These are phyloP conservation scores for Drosophila stalkeri DNA, from an alignment of 2,888 invertebrate genomes.

Conservation along the genomic window DNA sequence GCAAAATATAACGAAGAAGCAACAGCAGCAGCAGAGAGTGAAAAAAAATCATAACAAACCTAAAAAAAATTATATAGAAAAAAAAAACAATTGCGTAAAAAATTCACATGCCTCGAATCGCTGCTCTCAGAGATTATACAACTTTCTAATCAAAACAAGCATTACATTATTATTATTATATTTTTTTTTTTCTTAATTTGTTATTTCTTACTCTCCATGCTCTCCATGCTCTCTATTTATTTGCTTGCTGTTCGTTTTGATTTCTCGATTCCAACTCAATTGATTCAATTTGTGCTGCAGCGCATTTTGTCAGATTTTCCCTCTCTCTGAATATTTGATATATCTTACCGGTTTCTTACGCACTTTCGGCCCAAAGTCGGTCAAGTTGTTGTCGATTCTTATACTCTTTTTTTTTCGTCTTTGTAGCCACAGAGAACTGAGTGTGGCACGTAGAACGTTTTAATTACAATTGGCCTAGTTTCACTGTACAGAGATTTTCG, in stretches of 20 bases:
- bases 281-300: conserved; percentile 48
- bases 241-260: conserved; percentile 20
- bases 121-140: conserved; percentile 68
- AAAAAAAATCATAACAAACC: conserved; percentile 38
- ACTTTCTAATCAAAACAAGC: conserved; percentile 77
- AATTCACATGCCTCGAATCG: conserved; percentile 69
- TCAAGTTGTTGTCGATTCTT: conserved; percentile 22
- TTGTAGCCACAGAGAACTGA: neutral
- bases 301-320: neutral
- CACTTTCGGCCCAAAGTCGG: conserved; percentile 39
- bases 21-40: neutral
- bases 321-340: neutral
- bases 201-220: neutral
- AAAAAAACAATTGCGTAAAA: conserved; percentile 63
- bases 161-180: conserved; percentile 59
- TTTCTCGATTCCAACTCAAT: conserved; percentile 48
- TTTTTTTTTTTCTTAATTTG: conserved; percentile 39
- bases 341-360: conserved; percentile 44
- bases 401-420: neutral
- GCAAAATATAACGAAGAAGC: conserved; percentile 22
- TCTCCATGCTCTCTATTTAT: conserved; percentile 10
- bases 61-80: neutral
- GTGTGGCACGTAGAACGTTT: conserved; percentile 76
- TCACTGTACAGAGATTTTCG: conserved; percentile 46
- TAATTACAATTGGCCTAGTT: conserved; percentile 82